A percentile compares a stretch with the other conserved stretches of the same genome.
Conservation (phyloP, 2,113 vertebrate species). For the Stegostoma tigrinum region DNA sequence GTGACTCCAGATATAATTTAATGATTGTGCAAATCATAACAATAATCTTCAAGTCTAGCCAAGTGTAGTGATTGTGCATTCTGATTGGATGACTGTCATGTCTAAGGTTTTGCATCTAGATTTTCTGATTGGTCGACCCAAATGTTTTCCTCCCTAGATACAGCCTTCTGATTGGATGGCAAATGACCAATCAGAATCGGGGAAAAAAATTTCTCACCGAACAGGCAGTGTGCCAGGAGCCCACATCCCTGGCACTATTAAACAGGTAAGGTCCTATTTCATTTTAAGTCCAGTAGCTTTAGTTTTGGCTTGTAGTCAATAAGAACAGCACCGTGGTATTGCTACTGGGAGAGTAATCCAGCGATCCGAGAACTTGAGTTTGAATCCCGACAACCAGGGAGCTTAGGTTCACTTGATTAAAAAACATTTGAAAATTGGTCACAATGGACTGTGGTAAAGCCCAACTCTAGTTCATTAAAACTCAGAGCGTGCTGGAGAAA, state of each 20-base stretch:
- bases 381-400: no score
- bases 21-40: neutral
- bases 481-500: no score
- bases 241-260: conserved; percentile 20
- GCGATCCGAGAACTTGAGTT: no score
- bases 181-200: conserved; percentile 30
- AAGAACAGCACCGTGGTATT: neutral
- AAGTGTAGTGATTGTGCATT: neutral
- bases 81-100: neutral
- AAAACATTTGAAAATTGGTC: no score
- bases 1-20: neutral
- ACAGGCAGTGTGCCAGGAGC: neutral
- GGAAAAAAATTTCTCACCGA: neutral
- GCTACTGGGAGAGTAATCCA: no score
- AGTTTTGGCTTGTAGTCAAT: neutral
- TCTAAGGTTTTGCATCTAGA: neutral
- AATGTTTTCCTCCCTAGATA: neutral
- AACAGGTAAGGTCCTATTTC: neutral
- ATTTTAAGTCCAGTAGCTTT: neutral
- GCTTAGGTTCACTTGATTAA: no score
- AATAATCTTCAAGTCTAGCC: neutral
- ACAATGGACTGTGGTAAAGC: no score
- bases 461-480: no score
- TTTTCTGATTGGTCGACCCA: conserved; percentile 21
- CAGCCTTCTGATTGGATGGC: conserved; percentile 34